Evolutionary conservation across 30 jellyfish, hydroid and myxozoan genomes (phyloP).

Genomic region (Hydractinia symbiolongicarpus): DNA sequence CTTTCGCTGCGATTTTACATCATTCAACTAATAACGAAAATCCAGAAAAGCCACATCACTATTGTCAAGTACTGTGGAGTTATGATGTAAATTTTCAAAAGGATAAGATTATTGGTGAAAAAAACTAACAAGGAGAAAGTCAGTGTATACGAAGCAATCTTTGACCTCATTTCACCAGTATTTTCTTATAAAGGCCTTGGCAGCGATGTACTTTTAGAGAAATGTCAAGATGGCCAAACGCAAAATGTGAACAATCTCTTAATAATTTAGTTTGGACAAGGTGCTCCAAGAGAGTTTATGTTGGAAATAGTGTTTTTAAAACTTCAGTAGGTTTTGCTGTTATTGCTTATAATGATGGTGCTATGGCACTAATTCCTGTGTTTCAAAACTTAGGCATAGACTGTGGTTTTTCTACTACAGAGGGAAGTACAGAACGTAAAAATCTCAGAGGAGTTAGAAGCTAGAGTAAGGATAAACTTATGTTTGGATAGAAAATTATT

Average conservation of each 20-base stretch:
- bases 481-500: too few relatives aligned
- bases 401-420: not conserved
- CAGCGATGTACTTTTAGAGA: slow-evolving; percentile 14
- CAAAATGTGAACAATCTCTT: slow-evolving; percentile 26
- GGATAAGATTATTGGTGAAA: slow-evolving; percentile 29
- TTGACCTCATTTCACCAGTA: slow-evolving; percentile 15
- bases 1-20: slow-evolving; percentile 45
- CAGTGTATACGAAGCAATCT: slow-evolving; percentile 20
- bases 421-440: not conserved
- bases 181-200: slow-evolving; percentile 32
- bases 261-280: slow-evolving; percentile 37
- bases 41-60: slow-evolving; percentile 29
- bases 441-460: not conserved
- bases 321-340: slow-evolving; percentile 37
- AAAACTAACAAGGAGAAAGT: slow-evolving; percentile 21
- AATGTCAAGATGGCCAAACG: slow-evolving; percentile 36
- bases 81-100: slow-evolving; percentile 41
- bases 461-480: slow-evolving; percentile 18
- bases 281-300: slow-evolving; percentile 31
- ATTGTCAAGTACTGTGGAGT: slow-evolving; percentile 25
- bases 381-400: slow-evolving; percentile 17
- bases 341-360: slow-evolving; percentile 29
- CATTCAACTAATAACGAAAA: slow-evolving; percentile 3
- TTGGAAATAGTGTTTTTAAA: slow-evolving; percentile 20
- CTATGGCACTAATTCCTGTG: slow-evolving; percentile 27